Percentiles rank a stretch among this genome's conserved stretches.
phyloP scores from a whole-genome alignment of 2,797 vertebrate species.

The Falco peregrinus region DNA sequence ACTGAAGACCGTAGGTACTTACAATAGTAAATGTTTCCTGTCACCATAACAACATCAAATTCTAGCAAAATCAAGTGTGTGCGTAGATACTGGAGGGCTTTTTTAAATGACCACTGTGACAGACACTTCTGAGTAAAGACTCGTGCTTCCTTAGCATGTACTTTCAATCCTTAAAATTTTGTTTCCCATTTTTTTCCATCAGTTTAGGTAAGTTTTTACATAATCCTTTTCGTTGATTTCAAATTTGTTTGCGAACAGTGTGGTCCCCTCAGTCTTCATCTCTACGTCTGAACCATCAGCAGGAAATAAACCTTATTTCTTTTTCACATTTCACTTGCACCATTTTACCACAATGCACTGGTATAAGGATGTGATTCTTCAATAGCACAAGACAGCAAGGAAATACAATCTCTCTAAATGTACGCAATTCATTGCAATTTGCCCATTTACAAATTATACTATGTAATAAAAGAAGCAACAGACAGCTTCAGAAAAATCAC shows the following conservation, averaged over 20 bases:
- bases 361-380: neutral
- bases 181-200: neutral
- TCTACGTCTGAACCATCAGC: neutral
- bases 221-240: slow-evolving; percentile 15
- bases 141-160: neutral
- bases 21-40: neutral
- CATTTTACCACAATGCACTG: neutral
- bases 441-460: neutral
- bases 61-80: neutral
- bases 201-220: neutral
- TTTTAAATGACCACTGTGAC: neutral
- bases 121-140: neutral
- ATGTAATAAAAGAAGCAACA: neutral
- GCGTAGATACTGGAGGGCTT: neutral
- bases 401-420: neutral
- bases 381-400: neutral
- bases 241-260: slow-evolving; percentile 54
- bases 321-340: neutral
- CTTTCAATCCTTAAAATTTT: neutral
- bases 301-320: neutral
- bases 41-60: neutral
- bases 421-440: neutral
- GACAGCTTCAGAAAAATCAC: neutral
- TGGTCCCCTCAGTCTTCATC: slow-evolving; percentile 38
- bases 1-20: neutral